A percentile compares a stretch with the other conserved stretches of the same genome.
phyloP scores from a whole-genome alignment of 1,140 invertebrate genomes.

The Maniola jurtina region DNA sequence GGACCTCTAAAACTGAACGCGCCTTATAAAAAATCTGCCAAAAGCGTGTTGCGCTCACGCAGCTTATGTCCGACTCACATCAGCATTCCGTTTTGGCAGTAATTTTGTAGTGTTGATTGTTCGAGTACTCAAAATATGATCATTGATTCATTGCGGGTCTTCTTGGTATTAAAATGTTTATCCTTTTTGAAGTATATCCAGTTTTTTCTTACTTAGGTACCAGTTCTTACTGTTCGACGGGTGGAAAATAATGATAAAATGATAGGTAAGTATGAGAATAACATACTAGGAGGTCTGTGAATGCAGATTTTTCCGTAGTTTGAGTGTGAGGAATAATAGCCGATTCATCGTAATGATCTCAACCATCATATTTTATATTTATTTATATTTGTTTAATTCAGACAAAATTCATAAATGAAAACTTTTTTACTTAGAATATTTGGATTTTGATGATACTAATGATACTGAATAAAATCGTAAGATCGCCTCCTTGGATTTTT shows the following conservation, averaged over 20 bases:
- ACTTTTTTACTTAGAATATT: no score
- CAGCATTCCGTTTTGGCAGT: conserved; percentile 10
- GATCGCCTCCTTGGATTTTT: no score
- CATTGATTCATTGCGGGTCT: not conserved
- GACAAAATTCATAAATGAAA: no score
- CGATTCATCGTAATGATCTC: no score
- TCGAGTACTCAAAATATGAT: conserved; percentile 1
- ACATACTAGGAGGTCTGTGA: no score
- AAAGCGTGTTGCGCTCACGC: not conserved
- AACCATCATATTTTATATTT: no score
- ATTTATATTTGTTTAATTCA: no score
- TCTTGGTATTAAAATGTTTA: not conserved
- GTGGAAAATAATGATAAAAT: not conserved
- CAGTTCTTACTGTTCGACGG: not conserved
- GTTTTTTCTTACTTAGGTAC: not conserved
- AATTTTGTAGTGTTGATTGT: conserved; percentile 4
- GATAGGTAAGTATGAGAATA: not conserved
- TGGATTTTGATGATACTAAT: no score
- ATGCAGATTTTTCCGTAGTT: no score
- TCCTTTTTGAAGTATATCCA: not conserved
- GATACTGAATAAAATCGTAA: no score
- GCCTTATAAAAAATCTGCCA: conserved; percentile 7
- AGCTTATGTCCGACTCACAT: not conserved
- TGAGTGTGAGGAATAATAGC: no score
- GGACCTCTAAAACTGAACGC: not conserved